Base-by-base conservation (phyloP, 2,797 vertebrate species). In the Oryzias dopingdopingensis region DNA sequence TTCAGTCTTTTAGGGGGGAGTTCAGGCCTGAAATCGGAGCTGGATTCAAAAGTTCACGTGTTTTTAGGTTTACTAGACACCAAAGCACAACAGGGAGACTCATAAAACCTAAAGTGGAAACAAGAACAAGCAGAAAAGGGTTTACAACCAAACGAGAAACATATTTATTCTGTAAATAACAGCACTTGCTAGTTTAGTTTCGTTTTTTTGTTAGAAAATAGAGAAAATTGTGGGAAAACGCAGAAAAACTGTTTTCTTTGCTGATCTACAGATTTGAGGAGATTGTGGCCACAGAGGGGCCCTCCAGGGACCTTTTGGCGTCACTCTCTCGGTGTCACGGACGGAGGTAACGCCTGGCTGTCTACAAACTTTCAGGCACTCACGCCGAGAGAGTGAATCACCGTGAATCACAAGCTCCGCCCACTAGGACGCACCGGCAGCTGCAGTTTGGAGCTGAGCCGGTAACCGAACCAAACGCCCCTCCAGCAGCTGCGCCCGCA, bases 401-500 rank as follows among this genome's bases (percentile, higher is more conserved):
- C 26, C 24, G 32, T 18, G 47, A 12, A 13, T 2, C 18, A 1
- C 51, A 62, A 49, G 70, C 75, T 18, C 77, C 83, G 79, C 83
- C 83, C 77, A 56, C 54, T 67, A 43, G 65, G 68, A 45, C 52
- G 51, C 75, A 60, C 77, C 60, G 67, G 59, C 51, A 42, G 32
- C 65, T 55, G 64, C 75, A 67, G 43, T 49, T 40, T 40, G 68
- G 59, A 70, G 62, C 60, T 14, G 62, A 59, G 65, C 67, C 64
- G 76, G 71, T 77, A 51, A 46, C 18, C 13, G 53, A 60, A 50
- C 8, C 74, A n/a, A 79, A 57, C 74, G 70, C 75, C 77, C 77
- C 76, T 71, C 56, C 53, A 50, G 77, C 67, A 6, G 64, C 76
- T 55, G 10, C 43, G 0, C 12, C 4, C n/a, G 3, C 16, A 73